Base-by-base conservation (phyloP, 1,140 invertebrate genomes). In the Aphaenogaster rudis region DNA sequence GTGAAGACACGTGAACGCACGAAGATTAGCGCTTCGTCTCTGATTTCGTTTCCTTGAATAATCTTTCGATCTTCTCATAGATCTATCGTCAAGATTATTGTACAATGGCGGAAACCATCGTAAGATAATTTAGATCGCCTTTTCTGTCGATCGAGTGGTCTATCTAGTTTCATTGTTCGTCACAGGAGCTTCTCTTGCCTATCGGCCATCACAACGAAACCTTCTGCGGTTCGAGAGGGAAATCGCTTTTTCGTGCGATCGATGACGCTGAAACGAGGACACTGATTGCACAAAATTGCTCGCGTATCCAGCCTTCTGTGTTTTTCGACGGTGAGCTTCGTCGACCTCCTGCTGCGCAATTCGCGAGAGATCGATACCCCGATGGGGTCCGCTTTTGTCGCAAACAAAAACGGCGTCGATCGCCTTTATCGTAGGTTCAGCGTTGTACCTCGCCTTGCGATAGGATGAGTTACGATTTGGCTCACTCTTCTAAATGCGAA, bases 261-360 rank as follows among this genome's bases (percentile, higher is more conserved):
- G 80, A 84, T 63, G 42, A 84, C 4, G 67, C 42, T 74, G 67
- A 42, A 82, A 76, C 71, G 45, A 74, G 54, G 42, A 84, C 33
- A 54, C 67, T 82, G 80, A 82, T 61, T 54, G 45, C 54, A 63
- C 54, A 21, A 76, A 76, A 84, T 82, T 61, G 67, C 45, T 54
- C 80, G 54, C 67, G 67, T 82, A 57, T 76, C 48, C 69, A 61
- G 28, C n/a, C 54, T 76, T 42, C 28, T 45, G 42, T 63, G 28
- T 61, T 61, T 61, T 15, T 76, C 54, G 54, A 81, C 48, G 48
- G n/a, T 42, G 78, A 71, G 42, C 80, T 76, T 76, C 42, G 42
- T 74, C 80, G 54, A 84, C 54, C 42, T 84, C 54, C 57, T 63
- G 69, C 54, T 48, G 80, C 54, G 67, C 80, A 42, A 74, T 59